Conservation (phyloP, 1,140 invertebrate genomes). For the Ephestia elutella region DNA sequence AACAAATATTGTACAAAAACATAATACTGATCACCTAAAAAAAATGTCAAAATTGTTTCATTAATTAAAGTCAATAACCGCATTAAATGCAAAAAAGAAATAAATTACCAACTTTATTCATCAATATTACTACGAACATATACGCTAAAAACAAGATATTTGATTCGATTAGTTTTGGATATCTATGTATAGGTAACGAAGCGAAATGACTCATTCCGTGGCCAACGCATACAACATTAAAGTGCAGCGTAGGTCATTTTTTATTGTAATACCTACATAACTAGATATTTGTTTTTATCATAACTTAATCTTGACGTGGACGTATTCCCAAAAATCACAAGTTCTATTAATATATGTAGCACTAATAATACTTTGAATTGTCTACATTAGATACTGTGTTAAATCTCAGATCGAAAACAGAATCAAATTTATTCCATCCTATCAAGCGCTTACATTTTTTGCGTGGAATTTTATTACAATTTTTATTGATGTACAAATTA, state of each 20-base stretch:
- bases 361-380: too few relatives aligned
- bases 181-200: too few relatives aligned
- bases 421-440: too few relatives aligned
- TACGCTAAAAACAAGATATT: too few relatives aligned
- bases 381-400: too few relatives aligned
- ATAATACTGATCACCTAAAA: neutral
- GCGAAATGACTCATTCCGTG: neutral
- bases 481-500: too few relatives aligned
- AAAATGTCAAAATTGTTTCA: neutral
- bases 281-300: neutral
- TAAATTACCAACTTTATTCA: neutral
- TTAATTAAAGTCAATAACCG: neutral
- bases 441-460: too few relatives aligned
- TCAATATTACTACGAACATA: neutral
- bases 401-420: too few relatives aligned
- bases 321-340: neutral
- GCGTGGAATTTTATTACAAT: too few relatives aligned
- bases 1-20: neutral
- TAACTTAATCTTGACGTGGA: neutral
- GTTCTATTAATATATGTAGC: too few relatives aligned
- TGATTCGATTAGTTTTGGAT: too few relatives aligned
- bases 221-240: neutral
- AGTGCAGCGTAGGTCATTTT: conserved; percentile 3
- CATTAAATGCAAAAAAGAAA: neutral
- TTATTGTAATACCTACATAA: neutral